Percentiles rank a stretch among this genome's conserved stretches.
phyloP scores from a whole-genome alignment of 2,888 invertebrate genomes.

The Athrips mouffetella region DNA sequence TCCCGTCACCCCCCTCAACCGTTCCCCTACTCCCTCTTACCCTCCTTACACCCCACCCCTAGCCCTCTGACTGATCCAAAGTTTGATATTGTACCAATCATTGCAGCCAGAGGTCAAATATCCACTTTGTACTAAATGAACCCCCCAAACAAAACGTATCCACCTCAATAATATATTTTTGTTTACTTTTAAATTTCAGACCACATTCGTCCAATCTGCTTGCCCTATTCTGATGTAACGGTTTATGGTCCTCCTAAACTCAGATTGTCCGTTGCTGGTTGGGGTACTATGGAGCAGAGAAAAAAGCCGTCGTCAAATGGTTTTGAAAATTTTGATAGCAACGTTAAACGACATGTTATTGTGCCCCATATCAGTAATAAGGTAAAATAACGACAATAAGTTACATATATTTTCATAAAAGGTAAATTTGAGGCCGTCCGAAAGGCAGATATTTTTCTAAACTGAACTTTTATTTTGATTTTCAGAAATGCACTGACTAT shows the following conservation, averaged over 20 bases:
- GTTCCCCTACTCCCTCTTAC: no score
- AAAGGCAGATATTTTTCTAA: background rate
- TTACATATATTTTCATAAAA: no score
- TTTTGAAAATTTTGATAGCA: background rate
- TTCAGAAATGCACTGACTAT: background rate
- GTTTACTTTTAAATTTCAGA: conserved; percentile 41
- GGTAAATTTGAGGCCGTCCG: no score
- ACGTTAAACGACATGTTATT: background rate
- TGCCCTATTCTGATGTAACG: conserved; percentile 44
- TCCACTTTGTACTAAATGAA: no score
- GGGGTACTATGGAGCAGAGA: conserved; percentile 50
- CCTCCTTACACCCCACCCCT: no score
- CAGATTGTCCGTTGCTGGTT: conserved; percentile 59
- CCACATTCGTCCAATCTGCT: conserved; percentile 60
- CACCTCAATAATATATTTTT: no score
- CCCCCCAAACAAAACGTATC: no score
- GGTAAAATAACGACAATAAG: no score
- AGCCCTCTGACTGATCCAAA: no score
- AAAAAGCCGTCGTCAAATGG: background rate
- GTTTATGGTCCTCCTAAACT: conserved; percentile 20
- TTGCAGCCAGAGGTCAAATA: no score
- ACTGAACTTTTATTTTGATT: background rate
- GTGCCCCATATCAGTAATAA: background rate
- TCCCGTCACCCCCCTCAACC: no score
- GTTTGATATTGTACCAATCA: no score